Evolutionary conservation across 1,140 invertebrate genomes (phyloP), one percentile per base, ranked within the genome.

Genomic region (Trichomalopsis sarcophagae): DNA sequence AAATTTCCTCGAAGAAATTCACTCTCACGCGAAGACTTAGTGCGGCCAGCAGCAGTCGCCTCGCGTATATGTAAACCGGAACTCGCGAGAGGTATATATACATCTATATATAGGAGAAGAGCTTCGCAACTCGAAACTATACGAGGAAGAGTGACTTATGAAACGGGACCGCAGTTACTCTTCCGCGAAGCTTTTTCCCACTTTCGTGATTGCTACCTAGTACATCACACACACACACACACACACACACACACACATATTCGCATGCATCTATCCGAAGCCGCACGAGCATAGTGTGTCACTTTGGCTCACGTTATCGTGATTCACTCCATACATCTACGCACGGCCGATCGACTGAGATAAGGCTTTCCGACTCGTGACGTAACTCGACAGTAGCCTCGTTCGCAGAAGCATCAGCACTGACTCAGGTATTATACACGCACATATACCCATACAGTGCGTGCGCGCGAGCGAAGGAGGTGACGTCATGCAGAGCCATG

Each of bases 381-480:
- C 62, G 82, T 78, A 82, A 82, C 73, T 1, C 2, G 2, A 3
- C 17, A 62, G 47, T 27, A 82, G 47, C 68, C 55, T 76, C 50
- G 30, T 68, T 76, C 73, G 17, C 14, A n/a, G 81, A 82, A 76
- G 73, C 73, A 66, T 62, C 55, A 6, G 55, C 81, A 76, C 73
- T 82, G 81, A 82, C 81, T 82, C 81, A 76, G 81, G 81, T 82
- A 66, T 17, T 69, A 69, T 69, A 69, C 13, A 71, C 11, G 13
- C 3, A 9, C 5, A 40, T 27, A 17, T 33, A 10, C 30, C 9
- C 36, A 14, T 62, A 27, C 27, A 27, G 2, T 71, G 13, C 4
- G 17, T 74, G 40, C 21, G 17, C 13, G 27, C 23, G 81, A 14
- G 14, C 4, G 47, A 62, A 36, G 33, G 40, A 36, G 79, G 17